A percentile compares a stretch with the other conserved stretches of the same genome.
Evolutionary conservation across 2,888 invertebrate species (phyloP).

Genomic region (Priocnemis perturbator): DNA sequence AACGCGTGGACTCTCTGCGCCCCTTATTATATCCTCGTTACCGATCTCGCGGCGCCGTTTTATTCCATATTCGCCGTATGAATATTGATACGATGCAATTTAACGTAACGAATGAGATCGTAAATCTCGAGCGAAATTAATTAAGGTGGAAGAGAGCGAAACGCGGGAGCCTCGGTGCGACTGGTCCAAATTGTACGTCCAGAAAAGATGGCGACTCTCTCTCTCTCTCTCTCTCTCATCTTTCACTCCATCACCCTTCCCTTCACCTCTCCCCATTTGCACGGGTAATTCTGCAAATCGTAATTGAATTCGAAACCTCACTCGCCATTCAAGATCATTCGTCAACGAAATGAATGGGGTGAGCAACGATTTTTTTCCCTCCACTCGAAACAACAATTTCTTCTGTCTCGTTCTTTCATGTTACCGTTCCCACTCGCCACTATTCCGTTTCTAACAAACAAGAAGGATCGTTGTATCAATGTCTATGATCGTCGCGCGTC

Average conservation of each 20-base stretch:
- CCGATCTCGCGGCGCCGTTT: slow-evolving; percentile 24
- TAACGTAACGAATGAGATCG: slow-evolving; percentile 57
- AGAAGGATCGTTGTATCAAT: too few species aligned
- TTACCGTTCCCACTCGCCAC: not conserved
- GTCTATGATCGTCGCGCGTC: too few species aligned
- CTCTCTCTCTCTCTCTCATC: not conserved
- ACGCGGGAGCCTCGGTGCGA: slow-evolving; percentile 20
- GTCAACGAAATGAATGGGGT: slow-evolving; percentile 55
- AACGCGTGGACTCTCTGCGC: too few species aligned
- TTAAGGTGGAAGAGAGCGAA: slow-evolving; percentile 38
- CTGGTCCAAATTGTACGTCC: slow-evolving; percentile 41
- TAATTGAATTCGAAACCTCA: slow-evolving; percentile 55
- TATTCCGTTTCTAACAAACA: too few species aligned
- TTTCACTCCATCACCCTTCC: not conserved
- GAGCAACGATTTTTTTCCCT: slow-evolving; percentile 40
- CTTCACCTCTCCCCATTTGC: slow-evolving; percentile 47
- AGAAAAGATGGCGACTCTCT: slow-evolving; percentile 28
- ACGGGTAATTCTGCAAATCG: slow-evolving; percentile 59
- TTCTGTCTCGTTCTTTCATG: not conserved
- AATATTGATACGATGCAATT: slow-evolving; percentile 55
- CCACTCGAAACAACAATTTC: not conserved
- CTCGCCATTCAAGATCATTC: slow-evolving; percentile 45
- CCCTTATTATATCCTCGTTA: slow-evolving; percentile 15
- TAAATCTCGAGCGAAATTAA: slow-evolving; percentile 56
- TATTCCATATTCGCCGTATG: slow-evolving; percentile 38